These are phyloP conservation scores for Pagrus major DNA, from an alignment of 2,113 vertebrate genomes.

Conservation along the genomic window DNA sequence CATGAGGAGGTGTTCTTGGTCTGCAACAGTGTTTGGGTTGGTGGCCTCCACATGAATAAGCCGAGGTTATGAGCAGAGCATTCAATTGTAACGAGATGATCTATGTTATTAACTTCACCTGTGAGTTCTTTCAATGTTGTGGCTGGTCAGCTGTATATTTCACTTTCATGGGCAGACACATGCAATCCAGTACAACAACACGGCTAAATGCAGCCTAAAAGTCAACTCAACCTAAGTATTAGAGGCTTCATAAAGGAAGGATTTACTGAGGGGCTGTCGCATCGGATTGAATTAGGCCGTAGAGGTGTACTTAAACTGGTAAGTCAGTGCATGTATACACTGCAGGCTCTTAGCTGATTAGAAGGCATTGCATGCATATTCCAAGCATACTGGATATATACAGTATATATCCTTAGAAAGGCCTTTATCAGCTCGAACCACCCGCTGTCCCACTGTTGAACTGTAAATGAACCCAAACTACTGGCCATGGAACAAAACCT, in stretches of 20 bases:
- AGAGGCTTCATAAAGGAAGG: background rate
- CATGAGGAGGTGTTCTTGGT: too few species aligned
- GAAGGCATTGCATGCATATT: conserved; percentile 19
- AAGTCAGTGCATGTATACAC: conserved; percentile 1
- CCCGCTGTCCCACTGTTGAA: conserved; percentile 31
- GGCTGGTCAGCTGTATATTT: too few species aligned
- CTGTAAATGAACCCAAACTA: conserved; percentile 45
- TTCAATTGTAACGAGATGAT: too few species aligned
- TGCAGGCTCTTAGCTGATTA: conserved; percentile 48
- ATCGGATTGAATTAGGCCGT: background rate
- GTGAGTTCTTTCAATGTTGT: too few species aligned
- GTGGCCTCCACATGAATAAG: too few species aligned
- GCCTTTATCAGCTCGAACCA: conserved; percentile 31
- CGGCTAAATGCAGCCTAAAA: background rate
- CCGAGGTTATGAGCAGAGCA: too few species aligned
- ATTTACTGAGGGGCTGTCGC: background rate
- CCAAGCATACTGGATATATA: conserved; percentile 14
- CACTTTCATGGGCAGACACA: background rate
- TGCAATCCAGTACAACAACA: background rate
- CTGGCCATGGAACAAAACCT: conserved; percentile 35
- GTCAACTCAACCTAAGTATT: background rate
- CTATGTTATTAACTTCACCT: too few species aligned
- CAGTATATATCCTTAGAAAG: conserved; percentile 3
- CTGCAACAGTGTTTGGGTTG: too few species aligned
- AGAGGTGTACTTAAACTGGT: conserved; percentile 1